phyloP scores from a whole-genome alignment of 2,797 vertebrate species.

The Ceryle rudis region DNA sequence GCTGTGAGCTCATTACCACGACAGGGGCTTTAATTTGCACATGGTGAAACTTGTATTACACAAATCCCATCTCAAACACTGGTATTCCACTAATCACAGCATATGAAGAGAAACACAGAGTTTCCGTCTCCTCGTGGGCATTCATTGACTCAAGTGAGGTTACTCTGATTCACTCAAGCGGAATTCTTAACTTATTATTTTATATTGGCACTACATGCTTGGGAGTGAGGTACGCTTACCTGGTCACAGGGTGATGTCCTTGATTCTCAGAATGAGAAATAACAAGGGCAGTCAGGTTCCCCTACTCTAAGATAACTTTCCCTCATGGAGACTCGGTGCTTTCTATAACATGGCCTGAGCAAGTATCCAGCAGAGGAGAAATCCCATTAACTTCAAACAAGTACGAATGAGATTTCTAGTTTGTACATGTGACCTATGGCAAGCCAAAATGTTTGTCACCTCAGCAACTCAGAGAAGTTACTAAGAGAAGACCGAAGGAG shows the following conservation, averaged over 20 bases:
- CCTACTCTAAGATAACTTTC: neutral
- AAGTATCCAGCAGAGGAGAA: neutral
- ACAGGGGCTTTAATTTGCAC: neutral
- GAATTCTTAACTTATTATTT: neutral
- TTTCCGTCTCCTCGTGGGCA: accelerated
- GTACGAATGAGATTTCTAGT: neutral
- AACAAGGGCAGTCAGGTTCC: neutral
- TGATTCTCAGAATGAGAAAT: neutral
- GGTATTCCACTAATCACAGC: neutral
- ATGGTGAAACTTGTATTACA: neutral
- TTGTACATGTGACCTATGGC: neutral
- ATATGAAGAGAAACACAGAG: neutral
- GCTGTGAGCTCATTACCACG: neutral
- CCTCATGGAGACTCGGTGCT: neutral
- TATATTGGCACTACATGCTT: neutral
- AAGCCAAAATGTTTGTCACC: neutral
- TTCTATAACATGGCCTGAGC: neutral
- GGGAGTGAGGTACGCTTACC: neutral
- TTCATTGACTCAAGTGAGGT: neutral
- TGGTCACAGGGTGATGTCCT: neutral
- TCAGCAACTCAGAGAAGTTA: slow-evolving; percentile 8
- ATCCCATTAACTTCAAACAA: slow-evolving; percentile 14
- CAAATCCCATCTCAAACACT: neutral
- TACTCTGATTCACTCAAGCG: neutral
- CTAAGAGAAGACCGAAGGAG: neutral